Conservation (phyloP, 2,888 invertebrate species). For the Molorchus minor region DNA sequence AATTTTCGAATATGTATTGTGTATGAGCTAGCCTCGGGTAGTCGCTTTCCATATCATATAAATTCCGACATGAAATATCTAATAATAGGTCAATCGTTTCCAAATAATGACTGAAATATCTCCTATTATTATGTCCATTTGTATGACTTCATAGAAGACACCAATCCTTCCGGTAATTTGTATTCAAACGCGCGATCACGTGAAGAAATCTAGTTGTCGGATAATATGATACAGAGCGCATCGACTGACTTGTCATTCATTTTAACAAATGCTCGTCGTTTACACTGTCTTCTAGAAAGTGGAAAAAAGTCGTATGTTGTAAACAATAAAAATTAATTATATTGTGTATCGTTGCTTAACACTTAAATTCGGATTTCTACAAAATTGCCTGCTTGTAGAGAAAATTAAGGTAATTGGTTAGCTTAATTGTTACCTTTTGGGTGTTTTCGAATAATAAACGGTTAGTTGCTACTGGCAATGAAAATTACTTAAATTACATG, state of each 20-base stretch:
- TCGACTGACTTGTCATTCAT: neutral
- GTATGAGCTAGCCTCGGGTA: neutral
- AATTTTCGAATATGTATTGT: neutral
- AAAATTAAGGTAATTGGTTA: no score
- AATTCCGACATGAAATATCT: neutral
- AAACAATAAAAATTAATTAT: constrained; percentile 1
- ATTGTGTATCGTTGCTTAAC: neutral
- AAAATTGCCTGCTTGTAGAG: neutral
- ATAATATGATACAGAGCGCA: neutral
- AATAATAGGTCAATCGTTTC: neutral
- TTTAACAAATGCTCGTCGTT: neutral
- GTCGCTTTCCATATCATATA: neutral
- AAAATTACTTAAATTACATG: no score
- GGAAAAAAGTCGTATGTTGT: neutral
- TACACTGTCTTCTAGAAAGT: neutral
- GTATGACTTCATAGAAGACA: no score
- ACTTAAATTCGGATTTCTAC: neutral
- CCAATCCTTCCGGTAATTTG: no score
- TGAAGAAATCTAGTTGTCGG: neutral
- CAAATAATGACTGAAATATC: no score
- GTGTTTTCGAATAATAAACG: neutral
- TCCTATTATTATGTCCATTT: no score
- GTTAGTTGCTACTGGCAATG: no score
- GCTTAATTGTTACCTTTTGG: neutral
- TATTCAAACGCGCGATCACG: neutral